phyloP scores from a whole-genome alignment of 2,113 vertebrate species.

The Nothocercus nigrocapillus region DNA sequence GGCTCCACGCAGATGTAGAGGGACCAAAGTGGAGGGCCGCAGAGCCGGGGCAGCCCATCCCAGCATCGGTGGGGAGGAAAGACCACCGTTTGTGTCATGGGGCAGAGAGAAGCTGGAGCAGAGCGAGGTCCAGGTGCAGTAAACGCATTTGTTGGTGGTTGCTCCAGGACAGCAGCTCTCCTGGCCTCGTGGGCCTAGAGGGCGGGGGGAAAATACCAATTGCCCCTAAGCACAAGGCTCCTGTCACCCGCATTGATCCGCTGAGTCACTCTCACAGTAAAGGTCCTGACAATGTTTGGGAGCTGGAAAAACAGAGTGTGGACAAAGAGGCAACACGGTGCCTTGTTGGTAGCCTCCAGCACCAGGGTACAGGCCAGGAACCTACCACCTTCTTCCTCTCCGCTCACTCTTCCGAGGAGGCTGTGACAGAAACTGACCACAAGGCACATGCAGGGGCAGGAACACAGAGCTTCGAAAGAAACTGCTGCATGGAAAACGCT shows the following conservation, averaged over 20 bases:
- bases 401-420: not conserved
- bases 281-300: constrained; percentile 39
- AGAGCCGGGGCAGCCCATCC: not conserved
- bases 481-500: not conserved
- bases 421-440: not conserved
- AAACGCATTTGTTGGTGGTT: constrained; percentile 42
- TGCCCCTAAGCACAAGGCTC: constrained; percentile 36
- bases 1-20: not conserved
- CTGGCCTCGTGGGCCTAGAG: constrained; percentile 26
- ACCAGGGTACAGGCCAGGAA: not conserved
- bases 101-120: not conserved
- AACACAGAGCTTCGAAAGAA: not conserved
- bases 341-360: not conserved
- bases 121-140: not conserved
- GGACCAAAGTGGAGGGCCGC: not conserved
- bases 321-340: not conserved
- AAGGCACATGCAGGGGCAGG: not conserved
- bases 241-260: constrained; percentile 59
- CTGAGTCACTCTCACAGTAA: constrained; percentile 69
- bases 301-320: not conserved
- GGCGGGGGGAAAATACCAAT: not conserved
- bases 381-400: constrained; percentile 30
- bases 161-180: constrained; percentile 13
- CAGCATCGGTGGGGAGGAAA: not conserved
- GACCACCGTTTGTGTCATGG: not conserved